Conservation (phyloP, 92 coral and sea anemone genomes). For the Ricordea florida region DNA sequence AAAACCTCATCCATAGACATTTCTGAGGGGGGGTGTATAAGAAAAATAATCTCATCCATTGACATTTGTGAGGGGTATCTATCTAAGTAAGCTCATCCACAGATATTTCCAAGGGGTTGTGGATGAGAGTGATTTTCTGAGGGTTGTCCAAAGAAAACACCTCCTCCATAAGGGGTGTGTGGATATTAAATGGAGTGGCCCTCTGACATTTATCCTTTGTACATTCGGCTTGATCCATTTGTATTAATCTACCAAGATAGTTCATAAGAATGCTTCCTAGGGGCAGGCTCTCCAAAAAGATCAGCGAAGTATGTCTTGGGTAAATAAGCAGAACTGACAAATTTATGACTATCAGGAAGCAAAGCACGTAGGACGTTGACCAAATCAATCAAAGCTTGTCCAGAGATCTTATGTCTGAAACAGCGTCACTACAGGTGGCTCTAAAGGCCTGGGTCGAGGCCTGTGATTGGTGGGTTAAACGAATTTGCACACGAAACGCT, state of each 20-base stretch:
- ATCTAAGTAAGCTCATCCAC: background rate
- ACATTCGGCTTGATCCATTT: conserved; percentile 7
- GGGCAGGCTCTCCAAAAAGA: conserved; percentile 58
- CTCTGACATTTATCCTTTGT: conserved; percentile 22
- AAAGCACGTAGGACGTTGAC: too few species aligned
- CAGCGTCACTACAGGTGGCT: background rate
- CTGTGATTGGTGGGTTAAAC: background rate
- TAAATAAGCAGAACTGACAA: conserved; percentile 51
- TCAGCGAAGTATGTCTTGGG: conserved; percentile 56
- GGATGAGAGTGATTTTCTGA: too few species aligned
- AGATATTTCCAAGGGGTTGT: too few species aligned
- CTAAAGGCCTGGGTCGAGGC: conserved; percentile 11
- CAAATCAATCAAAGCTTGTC: too few species aligned
- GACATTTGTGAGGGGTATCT: background rate
- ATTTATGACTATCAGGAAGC: conserved; percentile 55
- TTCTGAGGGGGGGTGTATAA: background rate
- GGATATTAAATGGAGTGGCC: conserved; percentile 9
- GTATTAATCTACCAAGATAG: conserved; percentile 45
- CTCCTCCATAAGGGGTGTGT: too few species aligned
- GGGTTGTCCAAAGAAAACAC: too few species aligned
- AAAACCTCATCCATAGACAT: conserved; percentile 4
- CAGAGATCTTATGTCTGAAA: background rate
- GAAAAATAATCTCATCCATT: background rate
- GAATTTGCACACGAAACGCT: background rate
- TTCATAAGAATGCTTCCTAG: conserved; percentile 43